phyloP scores from a whole-genome alignment of 2,888 invertebrate species.

The Aphidius colemani region DNA sequence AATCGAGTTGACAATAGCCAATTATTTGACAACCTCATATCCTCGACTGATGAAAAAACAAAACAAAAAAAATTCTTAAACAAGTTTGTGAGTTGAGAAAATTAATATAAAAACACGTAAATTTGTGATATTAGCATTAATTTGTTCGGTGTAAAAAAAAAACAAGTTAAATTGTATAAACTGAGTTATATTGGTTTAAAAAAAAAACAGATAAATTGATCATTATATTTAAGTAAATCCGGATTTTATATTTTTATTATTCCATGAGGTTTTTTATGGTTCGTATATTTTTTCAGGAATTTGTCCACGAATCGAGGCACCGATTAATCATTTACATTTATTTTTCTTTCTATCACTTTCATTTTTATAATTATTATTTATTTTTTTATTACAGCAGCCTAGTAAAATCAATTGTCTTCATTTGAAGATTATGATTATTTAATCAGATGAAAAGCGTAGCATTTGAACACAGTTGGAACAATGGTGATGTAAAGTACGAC shows the following conservation, averaged over 20 bases:
- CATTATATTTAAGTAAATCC: neutral
- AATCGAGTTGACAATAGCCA: no score
- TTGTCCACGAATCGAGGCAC: slow-evolving; percentile 22
- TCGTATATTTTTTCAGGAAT: neutral
- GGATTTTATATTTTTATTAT: no score
- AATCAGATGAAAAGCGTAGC: slow-evolving; percentile 42
- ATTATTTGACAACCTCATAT: no score
- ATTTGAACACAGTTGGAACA: slow-evolving; percentile 53
- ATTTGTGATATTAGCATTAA: neutral
- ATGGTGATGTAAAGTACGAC: neutral
- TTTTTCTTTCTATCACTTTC: slow-evolving; percentile 12
- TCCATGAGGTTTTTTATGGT: no score
- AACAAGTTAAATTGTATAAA: neutral
- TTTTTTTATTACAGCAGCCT: neutral
- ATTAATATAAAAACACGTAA: neutral
- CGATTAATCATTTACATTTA: slow-evolving; percentile 2
- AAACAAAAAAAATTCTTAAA: neutral
- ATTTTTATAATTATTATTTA: slow-evolving; percentile 9
- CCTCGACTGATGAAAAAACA: no score
- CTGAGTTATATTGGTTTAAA: no score
- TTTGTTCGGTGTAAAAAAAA: neutral
- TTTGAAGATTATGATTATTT: slow-evolving; percentile 5
- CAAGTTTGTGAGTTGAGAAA: neutral
- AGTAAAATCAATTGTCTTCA: neutral
- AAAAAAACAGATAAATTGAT: neutral